Conservation (phyloP, 1,140 invertebrate species). For the Tetramorium simillimum region DNA sequence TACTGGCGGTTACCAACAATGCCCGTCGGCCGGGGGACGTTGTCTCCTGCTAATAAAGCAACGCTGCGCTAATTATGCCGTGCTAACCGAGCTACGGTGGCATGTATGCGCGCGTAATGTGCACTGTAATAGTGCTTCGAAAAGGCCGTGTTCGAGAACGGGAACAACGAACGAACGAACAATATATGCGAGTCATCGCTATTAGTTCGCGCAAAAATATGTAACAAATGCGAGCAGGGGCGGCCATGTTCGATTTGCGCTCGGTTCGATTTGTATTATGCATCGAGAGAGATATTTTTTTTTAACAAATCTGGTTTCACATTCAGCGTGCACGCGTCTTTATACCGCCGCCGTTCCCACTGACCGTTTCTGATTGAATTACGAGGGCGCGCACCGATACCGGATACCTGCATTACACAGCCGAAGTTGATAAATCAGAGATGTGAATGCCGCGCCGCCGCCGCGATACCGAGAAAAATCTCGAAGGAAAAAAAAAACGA, state of each 20-base stretch:
- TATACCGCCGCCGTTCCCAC: background rate
- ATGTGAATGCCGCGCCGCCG: background rate
- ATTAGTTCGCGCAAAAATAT: background rate
- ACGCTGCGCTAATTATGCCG: conserved; percentile 80
- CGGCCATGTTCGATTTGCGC: background rate
- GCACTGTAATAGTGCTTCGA: conserved; percentile 35
- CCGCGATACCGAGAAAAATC: background rate
- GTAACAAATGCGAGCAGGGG: background rate
- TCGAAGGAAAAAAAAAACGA: background rate
- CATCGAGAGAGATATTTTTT: background rate
- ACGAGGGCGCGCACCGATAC: background rate
- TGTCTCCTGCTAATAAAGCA: conserved; percentile 80
- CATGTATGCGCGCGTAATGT: conserved; percentile 32
- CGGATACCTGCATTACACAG: background rate
- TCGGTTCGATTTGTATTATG: background rate
- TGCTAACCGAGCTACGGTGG: conserved; percentile 76
- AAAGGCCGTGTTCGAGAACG: conserved; percentile 25
- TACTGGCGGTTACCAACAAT: conserved; percentile 76
- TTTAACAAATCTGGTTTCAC: background rate
- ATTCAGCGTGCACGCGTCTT: background rate
- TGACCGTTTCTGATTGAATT: background rate
- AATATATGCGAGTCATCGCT: background rate
- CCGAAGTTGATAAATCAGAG: conserved; percentile 8
- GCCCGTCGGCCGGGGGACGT: conserved; percentile 71
- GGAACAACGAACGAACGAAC: conserved; percentile 4